Evolutionary conservation across 1,140 invertebrate genomes (phyloP), one percentile per base, ranked within the genome.

Genomic region (Pseudomyrmex dendroicus): DNA sequence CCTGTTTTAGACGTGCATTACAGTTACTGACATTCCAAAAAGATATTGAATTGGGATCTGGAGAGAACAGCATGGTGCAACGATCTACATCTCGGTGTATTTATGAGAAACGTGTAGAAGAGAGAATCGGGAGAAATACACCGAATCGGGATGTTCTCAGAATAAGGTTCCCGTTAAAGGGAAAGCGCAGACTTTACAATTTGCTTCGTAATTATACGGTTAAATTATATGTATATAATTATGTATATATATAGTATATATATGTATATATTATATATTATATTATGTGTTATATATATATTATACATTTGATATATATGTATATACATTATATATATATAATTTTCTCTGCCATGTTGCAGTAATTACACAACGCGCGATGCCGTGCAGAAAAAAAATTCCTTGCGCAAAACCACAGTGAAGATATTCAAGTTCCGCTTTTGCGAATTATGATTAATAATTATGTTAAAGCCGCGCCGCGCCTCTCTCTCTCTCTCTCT

Each of bases 381-480:
- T 35, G 48, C 2, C 13, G 10, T 25, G 52, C 35, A 13, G 9
- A 17, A 61, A 22, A 20, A 80, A 80, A 80, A 50, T 8, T 50
- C 1, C n/a, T 22, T 10, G 54, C 44, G 44, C 44, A 2, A 70
- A 57, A 59, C 44, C 66, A 20, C 22, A 17, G 62, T 10, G 44
- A 48, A 20, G 62, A 44, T 20, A 66, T 48, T 54, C 17, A 20
- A 70, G n/a, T 80, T 80, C 22, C 66, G 76, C 64, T 77, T 73
- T 84, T 62, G 57, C 25, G 80, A 87, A 88, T 89, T 84, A 85
- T 76, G 83, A 86, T 89, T 84, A 89, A 85, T 86, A 85, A 89
- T 85, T 82, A 87, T 83, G 80, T 85, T 84, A 87, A 87, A 86
- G 84, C 86, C 78, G 62, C 64, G n/a, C 57, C 5, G n/a, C 57